phyloP scores from a whole-genome alignment of 2,888 invertebrate species.

The Netelia fuscicornis region DNA sequence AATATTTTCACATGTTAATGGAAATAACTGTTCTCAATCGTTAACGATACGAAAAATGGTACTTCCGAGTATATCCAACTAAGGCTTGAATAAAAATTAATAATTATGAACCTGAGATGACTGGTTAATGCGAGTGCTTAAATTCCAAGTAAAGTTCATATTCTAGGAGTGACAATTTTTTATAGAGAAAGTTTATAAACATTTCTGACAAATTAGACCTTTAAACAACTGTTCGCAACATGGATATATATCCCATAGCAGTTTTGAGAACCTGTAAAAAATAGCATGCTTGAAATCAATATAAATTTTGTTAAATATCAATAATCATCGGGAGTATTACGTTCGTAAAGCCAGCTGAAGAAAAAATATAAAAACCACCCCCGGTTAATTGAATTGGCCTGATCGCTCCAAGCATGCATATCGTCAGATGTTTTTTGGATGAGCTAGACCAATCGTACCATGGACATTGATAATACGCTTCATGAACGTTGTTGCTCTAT shows the following conservation, averaged over 20 bases:
- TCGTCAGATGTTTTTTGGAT: slow-evolving; percentile 59
- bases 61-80: too few species aligned
- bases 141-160: background rate
- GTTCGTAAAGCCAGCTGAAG: slow-evolving; percentile 51
- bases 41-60: too few species aligned
- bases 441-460: slow-evolving; percentile 57
- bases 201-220: background rate
- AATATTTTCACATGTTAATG: too few species aligned
- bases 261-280: slow-evolving; percentile 46
- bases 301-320: too few species aligned
- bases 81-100: too few species aligned
- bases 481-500: slow-evolving; percentile 57
- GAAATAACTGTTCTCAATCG: too few species aligned
- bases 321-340: slow-evolving; percentile 24
- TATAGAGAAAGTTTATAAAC: background rate
- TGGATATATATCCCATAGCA: slow-evolving; percentile 43
- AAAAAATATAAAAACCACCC: slow-evolving; percentile 61
- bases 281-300: too few species aligned
- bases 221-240: slow-evolving; percentile 41
- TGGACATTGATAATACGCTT: slow-evolving; percentile 54
- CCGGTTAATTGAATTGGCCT: slow-evolving; percentile 58
- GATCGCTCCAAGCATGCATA: slow-evolving; percentile 63
- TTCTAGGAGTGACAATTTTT: background rate
- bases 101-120: too few species aligned
- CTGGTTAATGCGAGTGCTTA: too few species aligned